phyloP scores from a whole-genome alignment of 1,140 invertebrate species.

The Zophobas atratus region DNA sequence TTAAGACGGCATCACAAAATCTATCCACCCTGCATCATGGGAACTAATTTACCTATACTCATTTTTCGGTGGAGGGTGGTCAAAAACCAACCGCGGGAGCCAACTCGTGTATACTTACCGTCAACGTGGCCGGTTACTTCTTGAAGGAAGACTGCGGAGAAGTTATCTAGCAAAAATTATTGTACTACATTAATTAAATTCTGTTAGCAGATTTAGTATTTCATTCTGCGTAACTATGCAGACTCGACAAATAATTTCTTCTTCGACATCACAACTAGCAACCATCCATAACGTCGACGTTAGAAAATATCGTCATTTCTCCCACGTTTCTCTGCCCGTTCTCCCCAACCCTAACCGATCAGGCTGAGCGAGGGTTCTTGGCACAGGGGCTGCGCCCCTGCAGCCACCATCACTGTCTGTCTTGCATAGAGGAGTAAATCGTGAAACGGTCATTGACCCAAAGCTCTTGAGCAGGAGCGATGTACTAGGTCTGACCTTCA shows the following conservation, averaged over 20 bases:
- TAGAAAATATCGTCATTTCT: slow-evolving; percentile 5
- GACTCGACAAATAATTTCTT: neutral
- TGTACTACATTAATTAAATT: no score
- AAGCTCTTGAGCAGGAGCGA: slow-evolving; percentile 47
- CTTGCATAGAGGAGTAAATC: slow-evolving; percentile 7
- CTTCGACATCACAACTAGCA: neutral
- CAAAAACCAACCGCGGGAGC: no score
- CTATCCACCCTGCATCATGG: no score
- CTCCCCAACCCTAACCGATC: neutral
- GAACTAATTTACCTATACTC: no score
- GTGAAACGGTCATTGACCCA: slow-evolving; percentile 46
- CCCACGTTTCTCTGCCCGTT: slow-evolving; percentile 1
- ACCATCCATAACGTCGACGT: neutral
- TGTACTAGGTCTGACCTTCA: slow-evolving; percentile 51
- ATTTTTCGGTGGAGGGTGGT: no score
- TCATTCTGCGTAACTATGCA: no score
- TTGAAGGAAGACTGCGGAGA: no score
- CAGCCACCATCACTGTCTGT: neutral
- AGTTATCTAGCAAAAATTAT: no score
- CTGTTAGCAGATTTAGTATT: no score
- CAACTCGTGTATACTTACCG: no score
- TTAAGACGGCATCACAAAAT: no score
- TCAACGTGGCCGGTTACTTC: no score
- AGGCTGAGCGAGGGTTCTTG: neutral
- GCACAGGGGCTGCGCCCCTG: neutral